Percentiles rank a stretch among this genome's conserved stretches.
Conservation (phyloP, 2,797 vertebrate genomes). For the Pelobates cultripes region DNA sequence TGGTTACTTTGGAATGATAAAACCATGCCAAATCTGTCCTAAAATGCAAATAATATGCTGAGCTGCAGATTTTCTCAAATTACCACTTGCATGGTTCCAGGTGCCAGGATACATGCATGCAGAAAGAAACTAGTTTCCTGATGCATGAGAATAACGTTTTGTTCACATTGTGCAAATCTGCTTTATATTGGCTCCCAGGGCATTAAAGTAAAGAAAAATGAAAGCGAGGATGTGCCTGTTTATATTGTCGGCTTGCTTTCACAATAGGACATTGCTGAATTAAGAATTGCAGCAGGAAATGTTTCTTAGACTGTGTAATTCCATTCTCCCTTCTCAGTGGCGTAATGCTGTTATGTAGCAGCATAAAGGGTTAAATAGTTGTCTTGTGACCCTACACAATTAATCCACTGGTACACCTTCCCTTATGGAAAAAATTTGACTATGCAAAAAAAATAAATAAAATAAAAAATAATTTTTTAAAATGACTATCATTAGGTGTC, state of each 20-base stretch:
- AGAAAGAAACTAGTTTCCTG: too few relatives aligned
- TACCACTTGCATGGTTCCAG: background rate
- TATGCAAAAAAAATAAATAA: too few relatives aligned
- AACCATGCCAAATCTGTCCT: slow-evolving; percentile 20
- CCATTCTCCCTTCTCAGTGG: background rate
- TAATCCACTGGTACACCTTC: slow-evolving; percentile 13
- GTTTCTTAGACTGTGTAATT: background rate
- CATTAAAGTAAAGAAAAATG: background rate
- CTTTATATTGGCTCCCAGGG: background rate
- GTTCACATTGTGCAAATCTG: background rate
- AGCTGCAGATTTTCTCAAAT: slow-evolving; percentile 2
- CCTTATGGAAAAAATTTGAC: background rate
- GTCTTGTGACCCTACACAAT: background rate
- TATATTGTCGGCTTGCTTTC: background rate
- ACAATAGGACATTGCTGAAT: too few relatives aligned
- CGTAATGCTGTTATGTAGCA: background rate
- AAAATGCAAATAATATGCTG: slow-evolving; percentile 22
- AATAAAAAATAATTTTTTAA: too few relatives aligned
- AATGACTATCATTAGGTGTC: background rate
- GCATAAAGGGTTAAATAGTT: slow-evolving; percentile 20
- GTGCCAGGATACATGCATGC: background rate
- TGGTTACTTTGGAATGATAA: slow-evolving; percentile 8
- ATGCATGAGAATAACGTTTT: background rate
- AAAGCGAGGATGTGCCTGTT: background rate
- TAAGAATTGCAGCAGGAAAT: background rate